Conservation (phyloP, 2,888 invertebrate species). For the Galerucella nymphaeae region DNA sequence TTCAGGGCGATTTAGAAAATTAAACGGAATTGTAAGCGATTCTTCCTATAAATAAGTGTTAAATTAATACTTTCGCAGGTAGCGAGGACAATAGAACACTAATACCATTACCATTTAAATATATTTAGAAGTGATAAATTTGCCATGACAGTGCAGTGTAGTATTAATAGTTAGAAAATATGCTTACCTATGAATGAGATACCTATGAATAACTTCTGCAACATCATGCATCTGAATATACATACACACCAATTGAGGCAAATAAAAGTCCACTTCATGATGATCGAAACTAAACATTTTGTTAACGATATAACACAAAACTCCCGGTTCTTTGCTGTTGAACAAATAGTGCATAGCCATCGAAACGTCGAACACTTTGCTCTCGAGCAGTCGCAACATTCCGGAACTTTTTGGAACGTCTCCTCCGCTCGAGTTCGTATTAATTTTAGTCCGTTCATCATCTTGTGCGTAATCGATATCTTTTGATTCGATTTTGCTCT, state of each 20-base stretch:
- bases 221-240: constrained; percentile 98
- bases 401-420: constrained; percentile 67
- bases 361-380: constrained; percentile 97
- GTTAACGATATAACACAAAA: constrained; percentile 97
- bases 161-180: no score
- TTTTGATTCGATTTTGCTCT: constrained; percentile 32
- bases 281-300: constrained; percentile 95
- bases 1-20: no score
- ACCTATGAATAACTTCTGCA: constrained; percentile 91
- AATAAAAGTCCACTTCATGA: constrained; percentile 94
- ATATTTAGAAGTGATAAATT: no score
- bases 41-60: no score
- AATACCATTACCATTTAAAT: no score
- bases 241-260: constrained; percentile 98
- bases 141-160: no score
- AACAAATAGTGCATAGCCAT: constrained; percentile 98
- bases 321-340: constrained; percentile 98
- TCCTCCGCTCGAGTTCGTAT: constrained; percentile 12
- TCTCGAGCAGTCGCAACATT: constrained; percentile 92
- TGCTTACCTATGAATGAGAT: constrained; percentile 79
- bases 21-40: no score
- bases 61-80: no score
- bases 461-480: constrained; percentile 50
- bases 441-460: constrained; percentile 58
- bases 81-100: no score